These are phyloP conservation scores for Rhagium mordax DNA, from an alignment of 2,888 invertebrate species.

Conservation along the genomic window DNA sequence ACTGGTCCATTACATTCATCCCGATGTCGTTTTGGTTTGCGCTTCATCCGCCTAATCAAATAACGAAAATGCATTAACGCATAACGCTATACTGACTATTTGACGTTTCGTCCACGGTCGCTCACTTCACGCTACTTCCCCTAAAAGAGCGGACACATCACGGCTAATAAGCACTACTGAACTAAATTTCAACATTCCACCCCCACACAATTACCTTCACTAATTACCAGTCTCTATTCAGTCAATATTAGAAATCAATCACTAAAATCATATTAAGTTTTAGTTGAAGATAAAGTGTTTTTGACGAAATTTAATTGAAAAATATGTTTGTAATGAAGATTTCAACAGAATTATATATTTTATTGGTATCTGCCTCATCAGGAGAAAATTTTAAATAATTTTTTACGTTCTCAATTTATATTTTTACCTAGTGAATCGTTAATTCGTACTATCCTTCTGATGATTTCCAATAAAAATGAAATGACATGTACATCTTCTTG, in stretches of 20 bases:
- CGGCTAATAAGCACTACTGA: conserved; percentile 52
- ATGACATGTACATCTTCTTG: too few species aligned
- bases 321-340: too few species aligned
- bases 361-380: too few species aligned
- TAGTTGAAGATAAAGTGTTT: background rate
- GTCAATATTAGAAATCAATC: background rate
- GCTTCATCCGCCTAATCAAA: conserved; percentile 53
- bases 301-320: background rate
- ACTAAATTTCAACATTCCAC: conserved; percentile 47
- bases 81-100: conserved; percentile 50
- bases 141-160: conserved; percentile 37
- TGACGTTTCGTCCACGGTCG: conserved; percentile 46
- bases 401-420: too few species aligned
- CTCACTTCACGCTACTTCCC: conserved; percentile 33
- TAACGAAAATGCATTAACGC: conserved; percentile 59
- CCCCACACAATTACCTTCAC: conserved; percentile 52
- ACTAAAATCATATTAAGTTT: background rate
- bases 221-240: conserved; percentile 5
- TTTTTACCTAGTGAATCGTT: too few species aligned
- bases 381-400: too few species aligned
- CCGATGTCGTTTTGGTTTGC: conserved; percentile 28
- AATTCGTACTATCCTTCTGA: too few species aligned
- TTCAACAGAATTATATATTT: too few species aligned
- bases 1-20: conserved; percentile 1
- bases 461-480: too few species aligned